These are phyloP conservation scores for Acleris emargana DNA, from an alignment of 2,888 invertebrate genomes.

Conservation along the genomic window DNA sequence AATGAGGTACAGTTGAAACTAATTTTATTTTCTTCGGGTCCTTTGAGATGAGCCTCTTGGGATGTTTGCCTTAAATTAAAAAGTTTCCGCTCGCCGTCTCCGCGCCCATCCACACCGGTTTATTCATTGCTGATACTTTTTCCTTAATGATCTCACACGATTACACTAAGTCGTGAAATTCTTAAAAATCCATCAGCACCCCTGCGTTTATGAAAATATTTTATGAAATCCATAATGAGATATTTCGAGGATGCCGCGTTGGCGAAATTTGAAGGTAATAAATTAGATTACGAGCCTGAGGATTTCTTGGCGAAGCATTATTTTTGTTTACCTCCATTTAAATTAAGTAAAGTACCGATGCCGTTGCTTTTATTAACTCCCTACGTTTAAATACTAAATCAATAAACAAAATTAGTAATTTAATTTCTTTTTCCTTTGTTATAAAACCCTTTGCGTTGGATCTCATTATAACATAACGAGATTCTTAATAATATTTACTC, in stretches of 20 bases:
- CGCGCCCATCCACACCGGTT: slow-evolving; percentile 52
- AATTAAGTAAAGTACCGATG: background rate
- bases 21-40: slow-evolving; percentile 68
- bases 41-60: slow-evolving; percentile 63
- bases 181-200: slow-evolving; percentile 47
- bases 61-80: slow-evolving; percentile 75
- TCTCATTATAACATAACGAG: slow-evolving; percentile 1
- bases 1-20: slow-evolving; percentile 68
- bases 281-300: slow-evolving; percentile 28
- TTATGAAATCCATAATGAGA: slow-evolving; percentile 48
- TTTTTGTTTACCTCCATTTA: slow-evolving; percentile 19
- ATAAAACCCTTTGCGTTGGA: background rate
- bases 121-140: slow-evolving; percentile 62
- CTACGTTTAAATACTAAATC: background rate
- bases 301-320: slow-evolving; percentile 19
- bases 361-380: background rate
- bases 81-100: slow-evolving; percentile 63
- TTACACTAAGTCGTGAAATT: slow-evolving; percentile 53
- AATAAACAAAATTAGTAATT: background rate
- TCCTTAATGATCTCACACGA: slow-evolving; percentile 65
- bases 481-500: slow-evolving; percentile 32
- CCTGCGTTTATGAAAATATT: slow-evolving; percentile 30
- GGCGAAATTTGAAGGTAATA: slow-evolving; percentile 33
- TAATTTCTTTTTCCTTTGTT: background rate
- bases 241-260: slow-evolving; percentile 41